Base-by-base conservation (phyloP, 1,140 invertebrate genomes). In the Drosophila bocqueti region DNA sequence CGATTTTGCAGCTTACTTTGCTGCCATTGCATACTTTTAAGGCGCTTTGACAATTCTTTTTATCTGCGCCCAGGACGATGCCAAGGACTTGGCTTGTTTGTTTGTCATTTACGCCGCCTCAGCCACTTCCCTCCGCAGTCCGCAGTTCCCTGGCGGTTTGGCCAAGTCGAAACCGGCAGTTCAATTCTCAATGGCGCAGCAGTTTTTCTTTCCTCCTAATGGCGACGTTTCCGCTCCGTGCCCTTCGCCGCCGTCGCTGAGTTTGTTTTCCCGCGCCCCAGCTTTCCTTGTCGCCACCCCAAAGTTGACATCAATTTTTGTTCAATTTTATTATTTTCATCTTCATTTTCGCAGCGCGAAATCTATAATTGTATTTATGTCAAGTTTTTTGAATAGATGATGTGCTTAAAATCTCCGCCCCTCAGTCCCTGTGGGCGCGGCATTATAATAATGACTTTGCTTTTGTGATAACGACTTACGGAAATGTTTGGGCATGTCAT, bases 311-410 rank as follows among this genome's bases (percentile, higher is more conserved):
- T 89, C 85, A 89, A 89, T 89, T 89, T 89, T 81, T 74, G 85
- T 78, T 90, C 85, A 85, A 89, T 89, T 89, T 89, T 89, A 89
- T 89, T 89, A 90, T 89, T 89, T 89, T 85, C 85, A 85, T 90
- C 85, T 86, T 91, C 86, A 90, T 90, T 83, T 85, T 76, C 79
- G 63, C 86, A 86, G 82, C 79, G 62, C 72, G 69, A 91, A 91
- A 92, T 92, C 91, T 91, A 91, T 92, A 92, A 92, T 92, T 92
- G 91, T 92, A 92, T 92, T 92, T 92, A 89, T 92, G 91, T 92
- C 91, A 92, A 91, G 72, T 79, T 76, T 49, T 91, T 89, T 91
- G 81, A 89, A 89, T 87, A 82, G 83, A 91, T 91, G 79, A 85
- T 91, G 71, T 74, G 68, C 71, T 74, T 73, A 74, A 68, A 43